Conservation (phyloP, 2,113 vertebrate species). For the Aptenodytes patagonicus region DNA sequence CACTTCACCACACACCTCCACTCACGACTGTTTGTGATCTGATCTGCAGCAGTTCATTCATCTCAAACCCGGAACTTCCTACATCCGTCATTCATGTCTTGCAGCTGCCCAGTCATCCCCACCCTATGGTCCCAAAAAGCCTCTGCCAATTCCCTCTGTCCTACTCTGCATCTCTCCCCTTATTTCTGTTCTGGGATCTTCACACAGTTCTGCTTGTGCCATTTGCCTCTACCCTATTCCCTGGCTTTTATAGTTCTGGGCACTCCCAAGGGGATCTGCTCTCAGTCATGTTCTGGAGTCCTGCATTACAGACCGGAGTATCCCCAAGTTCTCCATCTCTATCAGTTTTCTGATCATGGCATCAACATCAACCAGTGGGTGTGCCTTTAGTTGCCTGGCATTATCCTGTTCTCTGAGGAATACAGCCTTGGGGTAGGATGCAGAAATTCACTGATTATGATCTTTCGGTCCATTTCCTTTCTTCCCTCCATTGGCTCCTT, state of each 20-base stretch:
- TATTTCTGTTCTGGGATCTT: not conserved
- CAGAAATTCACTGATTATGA: slow-evolving; percentile 58
- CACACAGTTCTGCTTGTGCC: not conserved
- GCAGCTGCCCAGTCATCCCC: not conserved
- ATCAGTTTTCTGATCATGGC: not conserved
- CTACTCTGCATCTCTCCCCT: not conserved
- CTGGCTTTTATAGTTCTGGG: not conserved
- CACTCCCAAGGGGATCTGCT: not conserved
- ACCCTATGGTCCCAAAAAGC: not conserved
- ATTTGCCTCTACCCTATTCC: not conserved
- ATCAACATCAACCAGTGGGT: not conserved
- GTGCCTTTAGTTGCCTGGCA: not conserved
- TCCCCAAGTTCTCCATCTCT: not conserved
- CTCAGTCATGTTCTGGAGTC: not conserved
- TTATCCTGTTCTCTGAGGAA: not conserved
- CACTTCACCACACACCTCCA: not conserved
- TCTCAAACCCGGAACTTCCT: not conserved
- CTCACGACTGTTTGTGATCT: not conserved
- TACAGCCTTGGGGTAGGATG: slow-evolving; percentile 41
- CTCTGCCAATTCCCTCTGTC: not conserved
- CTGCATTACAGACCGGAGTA: not conserved
- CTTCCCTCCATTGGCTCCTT: slow-evolving; percentile 65
- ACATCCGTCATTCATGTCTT: not conserved
- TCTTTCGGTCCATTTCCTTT: slow-evolving; percentile 58
- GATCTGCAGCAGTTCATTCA: not conserved